Evolutionary conservation across 1,140 invertebrate species (phyloP).

Genomic region (Thaumetopoea pityocampa): DNA sequence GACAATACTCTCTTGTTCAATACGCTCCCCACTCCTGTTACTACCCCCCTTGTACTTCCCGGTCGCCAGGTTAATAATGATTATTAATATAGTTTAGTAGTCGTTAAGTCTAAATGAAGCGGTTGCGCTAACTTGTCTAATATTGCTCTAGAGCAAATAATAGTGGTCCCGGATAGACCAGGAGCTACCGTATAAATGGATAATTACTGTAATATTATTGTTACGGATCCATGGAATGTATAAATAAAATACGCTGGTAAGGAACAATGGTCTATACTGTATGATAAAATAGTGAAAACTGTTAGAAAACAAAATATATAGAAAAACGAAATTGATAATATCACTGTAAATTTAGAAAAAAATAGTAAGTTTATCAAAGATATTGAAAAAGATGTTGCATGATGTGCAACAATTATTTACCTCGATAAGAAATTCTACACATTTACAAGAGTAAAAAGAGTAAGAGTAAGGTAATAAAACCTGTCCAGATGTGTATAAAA

Average conservation of each 20-base stretch:
- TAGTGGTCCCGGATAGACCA: constrained; percentile 31
- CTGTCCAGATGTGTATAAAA: too few relatives aligned
- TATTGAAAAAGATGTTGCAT: too few relatives aligned
- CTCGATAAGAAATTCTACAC: too few relatives aligned
- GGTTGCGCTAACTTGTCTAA: constrained; percentile 56
- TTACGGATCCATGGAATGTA: neutral
- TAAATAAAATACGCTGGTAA: neutral
- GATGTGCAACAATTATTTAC: too few relatives aligned
- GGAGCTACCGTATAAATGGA: constrained; percentile 10
- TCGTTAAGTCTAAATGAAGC: constrained; percentile 55
- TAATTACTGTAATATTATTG: neutral
- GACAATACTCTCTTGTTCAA: constrained; percentile 31
- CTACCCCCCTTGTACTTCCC: neutral
- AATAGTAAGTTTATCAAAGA: too few relatives aligned
- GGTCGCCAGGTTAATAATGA: constrained; percentile 49
- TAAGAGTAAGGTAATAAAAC: too few relatives aligned
- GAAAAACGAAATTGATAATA: too few relatives aligned
- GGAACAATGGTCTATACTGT: too few relatives aligned
- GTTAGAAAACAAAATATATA: too few relatives aligned
- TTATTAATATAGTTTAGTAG: constrained; percentile 65
- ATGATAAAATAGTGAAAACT: too few relatives aligned
- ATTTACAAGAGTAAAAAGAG: too few relatives aligned
- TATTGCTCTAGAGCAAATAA: constrained; percentile 54
- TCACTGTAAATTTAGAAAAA: too few relatives aligned
- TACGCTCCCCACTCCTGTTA: neutral